phyloP scores from a whole-genome alignment of 2,113 vertebrate genomes.

The Raja brachyura region DNA sequence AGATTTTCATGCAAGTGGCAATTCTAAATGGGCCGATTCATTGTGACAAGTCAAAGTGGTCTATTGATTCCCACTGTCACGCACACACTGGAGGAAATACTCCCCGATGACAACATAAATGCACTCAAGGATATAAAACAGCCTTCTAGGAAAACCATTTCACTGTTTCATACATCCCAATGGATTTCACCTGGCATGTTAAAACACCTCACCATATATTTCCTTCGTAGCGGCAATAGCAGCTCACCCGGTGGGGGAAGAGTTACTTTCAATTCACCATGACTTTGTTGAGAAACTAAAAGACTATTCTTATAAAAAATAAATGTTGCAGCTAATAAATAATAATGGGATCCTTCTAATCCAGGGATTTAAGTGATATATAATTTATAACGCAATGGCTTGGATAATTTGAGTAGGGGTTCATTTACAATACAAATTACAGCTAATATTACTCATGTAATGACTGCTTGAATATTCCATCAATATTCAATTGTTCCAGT shows the following conservation, averaged over 20 bases:
- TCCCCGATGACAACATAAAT: neutral
- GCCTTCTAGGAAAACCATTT: neutral
- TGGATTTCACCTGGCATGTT: neutral
- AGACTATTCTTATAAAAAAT: conserved; percentile 36
- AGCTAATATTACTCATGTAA: conserved; percentile 37
- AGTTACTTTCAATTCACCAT: neutral
- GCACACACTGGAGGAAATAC: neutral
- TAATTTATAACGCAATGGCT: conserved; percentile 29
- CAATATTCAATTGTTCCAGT: conserved; percentile 33
- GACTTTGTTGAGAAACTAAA: neutral
- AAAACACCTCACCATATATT: neutral
- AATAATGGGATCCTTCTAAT: conserved; percentile 37
- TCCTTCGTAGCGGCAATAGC: neutral
- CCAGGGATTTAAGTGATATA: conserved; percentile 34
- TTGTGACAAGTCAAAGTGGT: neutral
- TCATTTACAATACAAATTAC: conserved; percentile 37
- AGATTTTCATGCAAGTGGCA: neutral
- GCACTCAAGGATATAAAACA: neutral
- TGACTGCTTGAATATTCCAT: conserved; percentile 34
- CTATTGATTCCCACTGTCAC: neutral
- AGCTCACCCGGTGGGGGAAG: neutral
- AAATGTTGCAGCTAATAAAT: conserved; percentile 33
- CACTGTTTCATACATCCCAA: neutral
- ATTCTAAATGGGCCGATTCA: neutral
- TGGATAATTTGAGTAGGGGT: conserved; percentile 37